phyloP scores from a whole-genome alignment of 2,113 vertebrate genomes.

The Danio rerio region DNA sequence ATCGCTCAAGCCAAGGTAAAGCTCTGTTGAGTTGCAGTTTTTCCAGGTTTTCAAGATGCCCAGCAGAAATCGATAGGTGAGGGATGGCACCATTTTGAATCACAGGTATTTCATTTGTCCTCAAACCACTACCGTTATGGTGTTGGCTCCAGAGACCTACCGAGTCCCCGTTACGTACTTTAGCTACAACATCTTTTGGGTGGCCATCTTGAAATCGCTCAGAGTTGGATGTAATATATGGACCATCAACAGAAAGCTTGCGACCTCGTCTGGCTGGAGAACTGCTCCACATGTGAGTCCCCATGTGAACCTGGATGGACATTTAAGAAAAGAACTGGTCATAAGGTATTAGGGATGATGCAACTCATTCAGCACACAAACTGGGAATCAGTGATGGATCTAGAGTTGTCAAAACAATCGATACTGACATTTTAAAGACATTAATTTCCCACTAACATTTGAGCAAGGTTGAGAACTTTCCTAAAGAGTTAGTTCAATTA shows the following conservation, averaged over 20 bases:
- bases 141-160: constrained; percentile 97
- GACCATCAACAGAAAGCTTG: constrained; percentile 92
- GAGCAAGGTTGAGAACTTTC: no score
- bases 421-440: no score
- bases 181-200: constrained; percentile 89
- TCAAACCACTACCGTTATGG: constrained; percentile 92
- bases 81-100: constrained; percentile 96
- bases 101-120: constrained; percentile 97
- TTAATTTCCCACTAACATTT: no score
- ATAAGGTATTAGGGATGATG: not conserved
- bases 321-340: not conserved
- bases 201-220: constrained; percentile 95
- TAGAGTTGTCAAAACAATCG: no score
- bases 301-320: constrained; percentile 92
- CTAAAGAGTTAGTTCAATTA: no score
- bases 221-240: constrained; percentile 92
- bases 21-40: constrained; percentile 88
- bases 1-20: constrained; percentile 94
- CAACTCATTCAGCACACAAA: not conserved
- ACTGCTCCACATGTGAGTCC: constrained; percentile 99
- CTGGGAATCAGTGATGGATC: not conserved
- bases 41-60: constrained; percentile 92
- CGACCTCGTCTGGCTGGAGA: constrained; percentile 92
- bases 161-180: constrained; percentile 86
- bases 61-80: constrained; percentile 86